phyloP scores from a whole-genome alignment of 23 tunicate species.

The Phallusia fumigata region DNA sequence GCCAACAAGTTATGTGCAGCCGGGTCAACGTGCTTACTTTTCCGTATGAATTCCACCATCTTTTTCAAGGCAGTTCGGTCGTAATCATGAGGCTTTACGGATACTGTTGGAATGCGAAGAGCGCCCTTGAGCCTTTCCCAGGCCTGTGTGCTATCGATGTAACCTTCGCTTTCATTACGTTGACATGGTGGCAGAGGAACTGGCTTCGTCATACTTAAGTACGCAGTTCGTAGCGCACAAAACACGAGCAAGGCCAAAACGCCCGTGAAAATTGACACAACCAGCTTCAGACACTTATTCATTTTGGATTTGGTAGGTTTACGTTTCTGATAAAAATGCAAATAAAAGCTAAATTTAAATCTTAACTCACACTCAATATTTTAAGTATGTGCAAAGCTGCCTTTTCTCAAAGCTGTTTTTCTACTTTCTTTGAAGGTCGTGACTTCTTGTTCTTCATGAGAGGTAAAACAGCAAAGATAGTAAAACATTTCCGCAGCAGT shows the following conservation, averaged over 20 bases:
- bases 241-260: constrained; percentile 11
- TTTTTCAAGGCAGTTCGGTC: neutral
- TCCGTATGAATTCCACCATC: constrained; percentile 2
- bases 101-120: constrained; percentile 5
- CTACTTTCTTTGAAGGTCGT: no score
- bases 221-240: constrained; percentile 22
- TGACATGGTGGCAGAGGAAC: constrained; percentile 18
- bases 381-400: no score
- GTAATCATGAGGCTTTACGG: constrained; percentile 10
- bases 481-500: no score
- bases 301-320: neutral
- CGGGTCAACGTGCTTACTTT: neutral
- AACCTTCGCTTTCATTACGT: constrained; percentile 26
- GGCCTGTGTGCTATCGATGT: constrained; percentile 7
- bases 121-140: constrained; percentile 14
- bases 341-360: no score
- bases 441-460: no score
- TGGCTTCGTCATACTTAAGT: neutral
- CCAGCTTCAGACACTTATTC: neutral
- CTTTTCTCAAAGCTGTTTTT: no score
- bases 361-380: no score
- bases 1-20: no score
- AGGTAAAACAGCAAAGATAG: no score
- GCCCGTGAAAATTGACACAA: neutral
- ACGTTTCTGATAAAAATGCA: no score